A percentile compares a stretch with the other conserved stretches of the same genome.
Evolutionary conservation across 2,797 vertebrate genomes (phyloP).

Genomic region (Lerista edwardsae): DNA sequence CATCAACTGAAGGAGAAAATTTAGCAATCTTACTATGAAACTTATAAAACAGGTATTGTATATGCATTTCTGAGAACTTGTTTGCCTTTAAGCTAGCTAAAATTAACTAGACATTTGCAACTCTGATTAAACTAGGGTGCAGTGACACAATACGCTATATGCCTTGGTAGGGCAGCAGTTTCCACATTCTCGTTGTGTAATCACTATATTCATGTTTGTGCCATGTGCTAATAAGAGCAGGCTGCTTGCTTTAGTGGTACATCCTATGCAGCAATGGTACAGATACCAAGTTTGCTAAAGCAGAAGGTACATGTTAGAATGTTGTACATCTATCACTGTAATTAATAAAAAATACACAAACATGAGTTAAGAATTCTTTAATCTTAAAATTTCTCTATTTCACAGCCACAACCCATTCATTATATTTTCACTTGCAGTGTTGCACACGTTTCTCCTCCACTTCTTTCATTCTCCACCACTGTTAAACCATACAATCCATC

Average conservation of each 20-base stretch:
- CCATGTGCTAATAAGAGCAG: neutral
- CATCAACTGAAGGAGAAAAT: neutral
- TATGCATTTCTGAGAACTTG: neutral
- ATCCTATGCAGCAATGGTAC: neutral
- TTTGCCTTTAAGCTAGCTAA: neutral
- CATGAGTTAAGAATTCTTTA: neutral
- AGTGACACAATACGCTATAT: neutral
- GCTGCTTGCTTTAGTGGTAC: neutral
- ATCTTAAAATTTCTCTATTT: neutral
- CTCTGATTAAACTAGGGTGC: neutral
- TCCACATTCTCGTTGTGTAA: neutral
- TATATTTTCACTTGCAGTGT: neutral
- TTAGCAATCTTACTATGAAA: neutral
- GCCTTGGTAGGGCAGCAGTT: neutral
- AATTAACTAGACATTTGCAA: neutral
- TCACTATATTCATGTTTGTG: neutral
- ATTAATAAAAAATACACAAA: neutral
- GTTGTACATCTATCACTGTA: neutral
- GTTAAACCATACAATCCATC: neutral
- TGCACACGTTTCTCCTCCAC: neutral
- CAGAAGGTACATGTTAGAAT: neutral
- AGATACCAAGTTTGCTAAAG: neutral
- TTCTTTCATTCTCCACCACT: neutral
- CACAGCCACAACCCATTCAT: neutral
- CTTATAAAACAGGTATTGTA: neutral